Conservation (phyloP, 2,888 invertebrate species). For the Drosophila ustulata region DNA sequence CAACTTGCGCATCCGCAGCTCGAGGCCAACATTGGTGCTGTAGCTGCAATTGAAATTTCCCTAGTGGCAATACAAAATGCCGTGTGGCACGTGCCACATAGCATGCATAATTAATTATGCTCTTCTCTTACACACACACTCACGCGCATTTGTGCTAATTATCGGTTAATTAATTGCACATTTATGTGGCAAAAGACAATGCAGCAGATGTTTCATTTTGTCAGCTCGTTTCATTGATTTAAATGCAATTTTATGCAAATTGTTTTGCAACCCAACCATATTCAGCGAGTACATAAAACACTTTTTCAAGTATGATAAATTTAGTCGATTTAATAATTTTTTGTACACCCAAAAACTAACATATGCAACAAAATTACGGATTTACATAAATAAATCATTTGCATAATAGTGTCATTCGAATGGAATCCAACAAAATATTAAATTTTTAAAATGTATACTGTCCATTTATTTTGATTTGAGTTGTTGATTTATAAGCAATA, state of each 20-base stretch:
- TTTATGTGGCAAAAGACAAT: slow-evolving; percentile 51
- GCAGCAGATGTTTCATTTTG: slow-evolving; percentile 59
- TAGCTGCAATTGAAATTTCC: slow-evolving; percentile 36
- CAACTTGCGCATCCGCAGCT: slow-evolving; percentile 3
- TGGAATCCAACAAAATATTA: neutral
- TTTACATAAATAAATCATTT: slow-evolving; percentile 30
- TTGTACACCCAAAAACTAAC: neutral
- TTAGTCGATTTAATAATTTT: slow-evolving; percentile 2
- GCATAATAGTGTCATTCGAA: neutral
- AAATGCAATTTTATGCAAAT: slow-evolving; percentile 70
- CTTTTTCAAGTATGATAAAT: slow-evolving; percentile 6
- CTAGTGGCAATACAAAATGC: slow-evolving; percentile 34
- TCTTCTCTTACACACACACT: slow-evolving; percentile 31
- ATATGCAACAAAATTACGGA: slow-evolving; percentile 15
- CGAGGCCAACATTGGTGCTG: slow-evolving; percentile 7
- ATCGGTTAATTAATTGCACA: slow-evolving; percentile 72
- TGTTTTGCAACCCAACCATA: slow-evolving; percentile 9
- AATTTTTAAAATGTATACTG: neutral
- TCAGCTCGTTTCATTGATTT: slow-evolving; percentile 61
- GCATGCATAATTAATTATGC: slow-evolving; percentile 68
- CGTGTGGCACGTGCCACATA: slow-evolving; percentile 22
- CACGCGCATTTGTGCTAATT: slow-evolving; percentile 59
- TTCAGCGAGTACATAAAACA: neutral
- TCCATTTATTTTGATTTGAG: neutral
- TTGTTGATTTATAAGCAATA: neutral